phyloP scores from a whole-genome alignment of 2,888 invertebrate species.

The Apodemia zela region DNA sequence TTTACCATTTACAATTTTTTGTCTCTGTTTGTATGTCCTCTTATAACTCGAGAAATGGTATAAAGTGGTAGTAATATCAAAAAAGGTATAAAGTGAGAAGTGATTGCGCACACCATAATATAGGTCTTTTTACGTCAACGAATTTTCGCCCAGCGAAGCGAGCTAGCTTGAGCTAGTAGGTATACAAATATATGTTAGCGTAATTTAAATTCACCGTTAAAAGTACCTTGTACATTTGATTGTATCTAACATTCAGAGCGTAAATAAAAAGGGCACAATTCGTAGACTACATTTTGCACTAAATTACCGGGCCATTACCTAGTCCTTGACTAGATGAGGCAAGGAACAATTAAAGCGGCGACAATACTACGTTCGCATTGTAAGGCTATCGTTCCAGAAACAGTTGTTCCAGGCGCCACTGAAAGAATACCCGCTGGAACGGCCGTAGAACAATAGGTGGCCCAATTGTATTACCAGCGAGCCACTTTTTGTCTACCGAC shows the following conservation, averaged over 20 bases:
- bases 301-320: conserved; percentile 53
- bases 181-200: neutral
- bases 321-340: conserved; percentile 55
- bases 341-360: conserved; percentile 55
- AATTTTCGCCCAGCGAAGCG: too few species aligned
- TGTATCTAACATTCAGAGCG: conserved; percentile 22
- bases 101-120: too few species aligned
- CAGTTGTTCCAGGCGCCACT: conserved; percentile 53
- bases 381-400: conserved; percentile 56
- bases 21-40: too few species aligned
- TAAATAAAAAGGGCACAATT: conserved; percentile 20
- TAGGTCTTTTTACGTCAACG: too few species aligned
- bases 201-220: neutral
- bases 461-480: conserved; percentile 56
- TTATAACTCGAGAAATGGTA: too few species aligned
- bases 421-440: conserved; percentile 47
- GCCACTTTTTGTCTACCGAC: conserved; percentile 49
- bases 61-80: too few species aligned
- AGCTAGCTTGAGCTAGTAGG: neutral
- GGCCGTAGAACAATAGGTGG: conserved; percentile 52
- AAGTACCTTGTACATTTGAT: neutral
- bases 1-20: too few species aligned
- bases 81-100: too few species aligned
- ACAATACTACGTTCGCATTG: conserved; percentile 58
- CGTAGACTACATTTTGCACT: conserved; percentile 35